phyloP scores from a whole-genome alignment of 1,140 invertebrate species.

The Lysiphlebus fabarum region DNA sequence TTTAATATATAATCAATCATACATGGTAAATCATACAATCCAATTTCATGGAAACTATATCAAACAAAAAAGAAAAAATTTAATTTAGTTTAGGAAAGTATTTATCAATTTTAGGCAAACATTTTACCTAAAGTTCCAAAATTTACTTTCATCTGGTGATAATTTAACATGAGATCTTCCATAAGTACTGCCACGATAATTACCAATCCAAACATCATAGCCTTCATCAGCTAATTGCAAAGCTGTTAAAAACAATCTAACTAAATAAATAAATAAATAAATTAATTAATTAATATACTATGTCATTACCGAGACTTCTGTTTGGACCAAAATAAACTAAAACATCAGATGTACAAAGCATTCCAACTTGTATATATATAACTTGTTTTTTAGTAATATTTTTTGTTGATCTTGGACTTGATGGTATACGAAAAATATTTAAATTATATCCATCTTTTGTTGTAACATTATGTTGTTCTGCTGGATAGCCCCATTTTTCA shows the following conservation, averaged over 20 bases:
- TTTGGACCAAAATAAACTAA: background rate
- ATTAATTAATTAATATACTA: background rate
- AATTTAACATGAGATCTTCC: slow-evolving; percentile 45
- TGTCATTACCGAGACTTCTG: background rate
- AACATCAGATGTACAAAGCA: background rate
- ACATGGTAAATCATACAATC: slow-evolving; percentile 65
- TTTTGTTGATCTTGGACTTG: background rate
- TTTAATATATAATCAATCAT: slow-evolving; percentile 65
- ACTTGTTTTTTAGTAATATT: background rate
- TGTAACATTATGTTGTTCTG: background rate
- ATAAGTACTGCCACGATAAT: slow-evolving; percentile 59
- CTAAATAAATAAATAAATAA: background rate
- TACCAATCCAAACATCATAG: slow-evolving; percentile 69
- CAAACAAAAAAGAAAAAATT: too few relatives aligned
- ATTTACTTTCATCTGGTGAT: slow-evolving; percentile 44
- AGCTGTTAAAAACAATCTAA: slow-evolving; percentile 22
- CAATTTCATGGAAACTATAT: slow-evolving; percentile 62
- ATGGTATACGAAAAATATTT: background rate
- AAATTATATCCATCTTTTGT: slow-evolving; percentile 3
- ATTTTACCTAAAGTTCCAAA: slow-evolving; percentile 59
- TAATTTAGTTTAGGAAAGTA: too few relatives aligned
- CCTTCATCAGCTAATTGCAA: slow-evolving; percentile 65
- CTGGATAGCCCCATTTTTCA: background rate
- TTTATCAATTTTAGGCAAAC: too few relatives aligned
- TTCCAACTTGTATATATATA: background rate